phyloP scores from a whole-genome alignment of 2,113 vertebrate species.

The Patagioenas fasciata region DNA sequence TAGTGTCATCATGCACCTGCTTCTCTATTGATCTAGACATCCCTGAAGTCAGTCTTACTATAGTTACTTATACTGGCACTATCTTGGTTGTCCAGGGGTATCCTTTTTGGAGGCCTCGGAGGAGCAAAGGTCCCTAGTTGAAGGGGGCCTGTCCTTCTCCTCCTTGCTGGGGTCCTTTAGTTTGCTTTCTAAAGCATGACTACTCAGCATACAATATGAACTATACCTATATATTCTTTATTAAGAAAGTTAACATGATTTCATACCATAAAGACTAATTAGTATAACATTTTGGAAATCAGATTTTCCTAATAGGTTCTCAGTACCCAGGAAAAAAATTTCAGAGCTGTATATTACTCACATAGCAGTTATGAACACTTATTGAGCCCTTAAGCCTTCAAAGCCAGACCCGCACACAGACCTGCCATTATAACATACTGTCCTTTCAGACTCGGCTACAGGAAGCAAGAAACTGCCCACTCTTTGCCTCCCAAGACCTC shows the following conservation, averaged over 20 bases:
- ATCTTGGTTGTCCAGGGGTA: fast-evolving
- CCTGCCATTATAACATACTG: fast-evolving
- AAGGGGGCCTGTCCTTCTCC: not conserved
- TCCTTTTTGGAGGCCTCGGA: not conserved
- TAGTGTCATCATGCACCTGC: not conserved
- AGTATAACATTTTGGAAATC: fast-evolving
- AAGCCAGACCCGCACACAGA: not conserved
- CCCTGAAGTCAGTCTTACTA: not conserved
- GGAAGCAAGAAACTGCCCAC: not conserved
- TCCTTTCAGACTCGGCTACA: not conserved
- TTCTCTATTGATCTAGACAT: not conserved
- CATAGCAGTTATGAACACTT: not conserved
- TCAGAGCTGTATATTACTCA: not conserved
- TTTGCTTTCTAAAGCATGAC: not conserved
- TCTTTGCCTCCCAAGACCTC: not conserved
- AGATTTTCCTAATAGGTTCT: not conserved
- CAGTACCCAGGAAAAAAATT: not conserved
- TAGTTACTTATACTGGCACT: not conserved
- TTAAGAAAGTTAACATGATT: not conserved
- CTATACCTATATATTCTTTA: not conserved
- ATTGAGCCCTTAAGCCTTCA: too few relatives aligned
- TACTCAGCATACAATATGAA: not conserved
- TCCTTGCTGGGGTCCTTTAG: not conserved
- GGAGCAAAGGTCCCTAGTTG: not conserved
- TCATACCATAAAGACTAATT: not conserved